Percentiles rank a stretch among this genome's conserved stretches.
phyloP scores from a whole-genome alignment of 2,113 vertebrate genomes.

The Notothenia rossii region DNA sequence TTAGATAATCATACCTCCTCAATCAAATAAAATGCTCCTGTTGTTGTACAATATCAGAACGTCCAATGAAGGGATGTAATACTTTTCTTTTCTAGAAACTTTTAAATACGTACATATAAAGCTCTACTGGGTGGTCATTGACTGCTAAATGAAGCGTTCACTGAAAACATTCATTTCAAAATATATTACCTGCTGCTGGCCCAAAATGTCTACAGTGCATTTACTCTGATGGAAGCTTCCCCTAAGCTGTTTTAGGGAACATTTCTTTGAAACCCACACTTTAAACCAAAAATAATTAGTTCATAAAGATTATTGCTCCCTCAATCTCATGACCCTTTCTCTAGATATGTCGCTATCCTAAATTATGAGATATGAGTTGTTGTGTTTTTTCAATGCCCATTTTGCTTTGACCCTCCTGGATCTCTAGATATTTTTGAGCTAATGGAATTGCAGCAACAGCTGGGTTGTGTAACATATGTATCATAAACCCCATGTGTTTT shows the following conservation, averaged over 20 bases:
- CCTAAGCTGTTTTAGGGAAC: not conserved
- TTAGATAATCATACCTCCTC: not conserved
- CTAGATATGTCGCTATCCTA: not conserved
- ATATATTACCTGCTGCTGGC: not conserved
- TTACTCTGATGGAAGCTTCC: conserved; percentile 1
- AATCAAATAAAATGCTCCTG: not conserved
- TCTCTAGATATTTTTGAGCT: not conserved
- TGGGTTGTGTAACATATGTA: not conserved
- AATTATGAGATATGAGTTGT: not conserved
- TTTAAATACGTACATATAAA: not conserved
- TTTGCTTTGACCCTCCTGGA: not conserved
- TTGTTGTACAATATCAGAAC: not conserved
- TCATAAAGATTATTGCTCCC: conserved; percentile 1
- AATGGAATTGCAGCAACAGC: not conserved
- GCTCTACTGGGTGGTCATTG: not conserved
- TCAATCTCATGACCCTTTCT: not conserved
- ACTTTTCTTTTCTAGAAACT: not conserved
- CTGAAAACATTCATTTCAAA: conserved; percentile 8
- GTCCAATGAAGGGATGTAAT: not conserved
- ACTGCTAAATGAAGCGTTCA: conserved; percentile 13
- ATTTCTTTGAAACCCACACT: conserved; percentile 1
- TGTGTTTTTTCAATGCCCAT: not conserved
- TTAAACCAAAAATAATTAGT: not conserved
- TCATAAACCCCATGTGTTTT: not conserved
- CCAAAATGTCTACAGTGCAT: not conserved